A percentile compares a stretch with the other conserved stretches of the same genome.
phyloP scores from a whole-genome alignment of 2,113 vertebrate species.

The Peromyscus polionotus region DNA sequence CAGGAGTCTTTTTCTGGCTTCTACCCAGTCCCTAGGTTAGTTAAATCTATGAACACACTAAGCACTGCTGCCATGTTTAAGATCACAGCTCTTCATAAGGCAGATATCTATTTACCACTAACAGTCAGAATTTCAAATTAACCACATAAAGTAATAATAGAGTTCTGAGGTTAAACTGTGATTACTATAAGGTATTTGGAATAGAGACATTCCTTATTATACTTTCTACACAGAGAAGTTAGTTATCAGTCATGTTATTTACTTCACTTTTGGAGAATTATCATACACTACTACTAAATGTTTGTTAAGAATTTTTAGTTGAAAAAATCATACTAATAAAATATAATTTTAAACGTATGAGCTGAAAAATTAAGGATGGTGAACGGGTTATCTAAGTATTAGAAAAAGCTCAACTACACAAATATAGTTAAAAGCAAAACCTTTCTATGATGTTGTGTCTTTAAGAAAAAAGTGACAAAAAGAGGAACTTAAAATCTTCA shows the following conservation, averaged over 20 bases:
- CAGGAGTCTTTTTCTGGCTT: not conserved
- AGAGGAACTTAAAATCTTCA: not conserved
- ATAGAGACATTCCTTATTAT: slow-evolving; percentile 33
- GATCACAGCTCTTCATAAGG: not conserved
- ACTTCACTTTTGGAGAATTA: slow-evolving; percentile 14
- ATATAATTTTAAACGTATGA: not conserved
- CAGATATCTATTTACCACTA: not conserved
- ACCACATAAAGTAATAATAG: slow-evolving; percentile 17
- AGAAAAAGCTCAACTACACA: not conserved
- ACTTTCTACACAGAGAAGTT: slow-evolving; percentile 5
- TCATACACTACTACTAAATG: not conserved
- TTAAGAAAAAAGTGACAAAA: slow-evolving; percentile 24
- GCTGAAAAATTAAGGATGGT: slow-evolving; percentile 44
- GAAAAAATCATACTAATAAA: slow-evolving; percentile 31
- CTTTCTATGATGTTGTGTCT: not conserved
- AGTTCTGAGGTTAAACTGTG: slow-evolving; percentile 49
- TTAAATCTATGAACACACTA: slow-evolving; percentile 38
- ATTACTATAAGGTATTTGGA: slow-evolving; percentile 32
- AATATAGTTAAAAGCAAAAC: slow-evolving; percentile 44
- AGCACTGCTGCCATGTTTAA: not conserved
- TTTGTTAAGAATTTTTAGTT: not conserved
- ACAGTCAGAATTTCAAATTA: slow-evolving; percentile 41
- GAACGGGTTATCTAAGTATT: not conserved
- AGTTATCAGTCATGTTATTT: slow-evolving; percentile 16
- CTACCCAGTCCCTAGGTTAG: slow-evolving; percentile 37